Evolutionary conservation across 2,888 invertebrate genomes (phyloP), one percentile per base, ranked within the genome.

Genomic region (Isotomurus palustris): DNA sequence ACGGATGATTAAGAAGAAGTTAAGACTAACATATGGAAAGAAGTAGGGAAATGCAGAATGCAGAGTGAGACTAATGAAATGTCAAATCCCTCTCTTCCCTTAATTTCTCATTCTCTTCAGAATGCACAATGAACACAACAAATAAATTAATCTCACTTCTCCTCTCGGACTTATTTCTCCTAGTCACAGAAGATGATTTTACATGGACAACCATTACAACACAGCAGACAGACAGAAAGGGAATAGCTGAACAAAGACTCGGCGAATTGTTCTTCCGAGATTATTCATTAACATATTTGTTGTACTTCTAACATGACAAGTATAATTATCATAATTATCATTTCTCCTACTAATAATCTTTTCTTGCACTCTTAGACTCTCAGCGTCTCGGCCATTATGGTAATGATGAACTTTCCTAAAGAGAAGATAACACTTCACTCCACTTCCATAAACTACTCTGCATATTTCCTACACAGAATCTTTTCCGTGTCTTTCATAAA

Each of bases 271-370:
- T 49, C 49, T 49, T 49, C 6, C 12, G 49, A 50, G 50, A 22
- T 6, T 50, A 50, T 50, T 50, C 50, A 50, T 50, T 50, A 50
- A 38, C 38, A 36, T 50, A 50, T 49, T 49, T 49, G 35, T 49
- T 49, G 35, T 49, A 49, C 25, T 22, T 43, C 24, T 32, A 48
- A 54, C 49, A 53, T 57, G 61, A 61, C 61, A 62, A 49, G 62
- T 48, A 53, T 52, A 58, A 58, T 55, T 55, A 62, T 62, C 51
- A 62, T 58, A 58, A 58, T 62, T 58, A 58, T 58, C 52, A 54
- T 29, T 22, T 44, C 29, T 44, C n/a, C n/a, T n/a, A n/a, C n/a
- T n/a, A 44, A 50, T 52, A 40, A 17, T 40, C n/a, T 6, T 8
- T n/a, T 50, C 41, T 22, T 45, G 14, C 24, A 24, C 43, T 45